These are phyloP conservation scores for Gastrophryne carolinensis DNA, from an alignment of 2,797 vertebrate species.

Conservation along the genomic window DNA sequence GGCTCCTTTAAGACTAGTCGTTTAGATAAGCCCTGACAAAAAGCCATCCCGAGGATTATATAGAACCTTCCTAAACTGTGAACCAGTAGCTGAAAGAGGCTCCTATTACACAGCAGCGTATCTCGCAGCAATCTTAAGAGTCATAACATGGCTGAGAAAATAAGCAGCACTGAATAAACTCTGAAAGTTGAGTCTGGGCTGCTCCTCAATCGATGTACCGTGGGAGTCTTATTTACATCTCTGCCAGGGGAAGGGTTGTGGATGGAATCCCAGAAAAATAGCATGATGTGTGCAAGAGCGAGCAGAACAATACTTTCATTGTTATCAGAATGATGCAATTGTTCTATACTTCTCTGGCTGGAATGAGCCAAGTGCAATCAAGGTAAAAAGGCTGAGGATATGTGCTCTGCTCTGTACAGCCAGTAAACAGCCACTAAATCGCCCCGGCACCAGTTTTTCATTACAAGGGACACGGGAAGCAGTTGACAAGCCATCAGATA, in stretches of 20 bases:
- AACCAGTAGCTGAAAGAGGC: neutral
- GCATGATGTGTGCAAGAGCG: constrained; percentile 26
- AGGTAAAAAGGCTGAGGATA: constrained; percentile 47
- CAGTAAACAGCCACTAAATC: constrained; percentile 5
- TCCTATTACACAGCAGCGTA: neutral
- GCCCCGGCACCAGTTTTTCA: constrained; percentile 24
- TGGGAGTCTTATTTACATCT: constrained; percentile 48
- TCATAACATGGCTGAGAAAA: constrained; percentile 8
- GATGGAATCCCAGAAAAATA: constrained; percentile 52
- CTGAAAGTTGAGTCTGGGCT: neutral
- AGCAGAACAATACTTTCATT: constrained; percentile 46
- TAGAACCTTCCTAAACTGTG: neutral
- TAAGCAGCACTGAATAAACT: neutral
- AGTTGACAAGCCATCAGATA: constrained; percentile 56
- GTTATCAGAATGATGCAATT: constrained; percentile 49
- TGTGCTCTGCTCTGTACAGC: constrained; percentile 33
- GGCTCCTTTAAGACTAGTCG: too few species aligned
- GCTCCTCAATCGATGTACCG: neutral
- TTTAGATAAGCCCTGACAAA: neutral
- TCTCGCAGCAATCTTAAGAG: neutral
- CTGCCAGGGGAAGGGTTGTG: constrained; percentile 36
- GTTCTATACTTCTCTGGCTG: constrained; percentile 24
- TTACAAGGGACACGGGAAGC: constrained; percentile 33
- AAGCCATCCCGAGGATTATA: too few species aligned
- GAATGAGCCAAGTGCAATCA: constrained; percentile 45